Percentiles rank a stretch among this genome's conserved stretches.
These are phyloP conservation scores for Lepidothrix coronata DNA, from an alignment of 2,113 vertebrate genomes.

Conservation along the genomic window DNA sequence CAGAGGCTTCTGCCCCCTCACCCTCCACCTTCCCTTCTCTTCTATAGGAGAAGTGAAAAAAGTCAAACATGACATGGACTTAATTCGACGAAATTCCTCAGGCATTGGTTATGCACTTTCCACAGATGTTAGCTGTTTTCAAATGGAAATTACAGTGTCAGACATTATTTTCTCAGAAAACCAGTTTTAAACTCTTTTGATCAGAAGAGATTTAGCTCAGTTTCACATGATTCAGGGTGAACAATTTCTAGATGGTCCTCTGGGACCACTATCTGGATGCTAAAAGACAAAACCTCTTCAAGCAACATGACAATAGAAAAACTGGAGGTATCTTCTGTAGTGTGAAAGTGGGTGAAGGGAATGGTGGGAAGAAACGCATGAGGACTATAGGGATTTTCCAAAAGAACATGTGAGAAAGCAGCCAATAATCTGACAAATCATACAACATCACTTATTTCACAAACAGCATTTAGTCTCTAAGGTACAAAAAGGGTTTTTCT, in stretches of 20 bases:
- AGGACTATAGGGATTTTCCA: constrained; percentile 19
- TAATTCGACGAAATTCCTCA: constrained; percentile 37
- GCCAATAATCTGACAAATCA: constrained; percentile 50
- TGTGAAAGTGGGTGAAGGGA: not conserved
- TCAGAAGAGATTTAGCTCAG: constrained; percentile 41
- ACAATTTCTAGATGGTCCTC: constrained; percentile 31
- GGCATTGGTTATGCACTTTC: constrained; percentile 49
- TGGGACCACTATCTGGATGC: constrained; percentile 35
- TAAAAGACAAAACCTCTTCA: constrained; percentile 27
- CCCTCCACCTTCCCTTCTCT: not conserved
- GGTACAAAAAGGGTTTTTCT: constrained; percentile 38
- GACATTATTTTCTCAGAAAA: constrained; percentile 62
- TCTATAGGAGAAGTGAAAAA: not conserved
- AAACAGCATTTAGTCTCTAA: constrained; percentile 35
- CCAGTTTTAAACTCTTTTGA: constrained; percentile 45
- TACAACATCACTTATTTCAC: constrained; percentile 30
- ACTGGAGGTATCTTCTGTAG: not conserved
- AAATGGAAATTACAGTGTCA: constrained; percentile 64
- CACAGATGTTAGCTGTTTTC: constrained; percentile 66
- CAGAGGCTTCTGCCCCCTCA: not conserved
- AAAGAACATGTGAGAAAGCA: not conserved
- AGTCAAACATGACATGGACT: constrained; percentile 36
- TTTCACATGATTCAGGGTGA: constrained; percentile 58
- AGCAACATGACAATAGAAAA: constrained; percentile 5
- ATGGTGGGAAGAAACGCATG: not conserved